Evolutionary conservation across 2,113 vertebrate genomes (phyloP).

Genomic region (Trichechus manatus): DNA sequence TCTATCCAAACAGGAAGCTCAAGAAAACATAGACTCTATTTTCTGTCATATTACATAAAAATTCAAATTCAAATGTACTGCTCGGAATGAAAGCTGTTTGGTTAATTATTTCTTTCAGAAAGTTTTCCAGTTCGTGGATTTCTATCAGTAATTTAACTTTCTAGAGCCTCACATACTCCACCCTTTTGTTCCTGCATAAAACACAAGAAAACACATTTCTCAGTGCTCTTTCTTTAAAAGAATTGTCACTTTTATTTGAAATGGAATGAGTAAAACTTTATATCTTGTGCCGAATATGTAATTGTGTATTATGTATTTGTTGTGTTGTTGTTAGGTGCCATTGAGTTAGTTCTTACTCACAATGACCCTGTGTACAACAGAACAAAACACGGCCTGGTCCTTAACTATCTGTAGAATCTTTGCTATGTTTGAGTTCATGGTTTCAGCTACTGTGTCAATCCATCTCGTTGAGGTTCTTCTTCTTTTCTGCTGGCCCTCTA

Average conservation of each 20-base stretch:
- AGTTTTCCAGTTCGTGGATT: neutral
- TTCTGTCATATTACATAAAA: neutral
- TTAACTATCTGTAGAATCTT: no score
- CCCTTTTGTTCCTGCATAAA: neutral
- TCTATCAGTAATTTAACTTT: neutral
- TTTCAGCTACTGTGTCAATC: no score
- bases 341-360: no score
- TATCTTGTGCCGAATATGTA: neutral
- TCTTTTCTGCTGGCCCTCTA: no score
- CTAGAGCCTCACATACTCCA: neutral
- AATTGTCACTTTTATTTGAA: slow-evolving; percentile 17
- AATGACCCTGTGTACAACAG: no score
- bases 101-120: neutral
- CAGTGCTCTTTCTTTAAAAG: neutral
- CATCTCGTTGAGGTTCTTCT: no score
- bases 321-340: no score
- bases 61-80: neutral
- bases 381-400: no score
- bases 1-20: neutral
- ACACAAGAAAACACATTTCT: neutral
- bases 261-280: neutral
- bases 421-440: no score
- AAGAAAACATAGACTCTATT: neutral
- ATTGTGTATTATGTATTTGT: neutral
- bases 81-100: neutral